Conservation (phyloP, 1,140 invertebrate genomes). For the Zelostemma sp. region DNA sequence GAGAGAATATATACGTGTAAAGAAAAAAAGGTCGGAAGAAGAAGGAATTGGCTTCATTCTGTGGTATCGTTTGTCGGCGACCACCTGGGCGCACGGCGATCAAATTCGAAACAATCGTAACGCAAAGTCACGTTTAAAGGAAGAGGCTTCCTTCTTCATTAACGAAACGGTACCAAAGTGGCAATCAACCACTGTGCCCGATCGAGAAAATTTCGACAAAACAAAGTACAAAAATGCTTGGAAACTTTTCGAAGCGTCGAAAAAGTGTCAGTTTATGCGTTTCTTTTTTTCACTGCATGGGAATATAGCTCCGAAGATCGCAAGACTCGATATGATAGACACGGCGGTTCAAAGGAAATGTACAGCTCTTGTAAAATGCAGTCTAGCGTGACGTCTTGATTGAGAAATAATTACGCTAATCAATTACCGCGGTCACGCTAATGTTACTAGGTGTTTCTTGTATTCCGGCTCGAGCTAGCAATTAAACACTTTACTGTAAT, state of each 20-base stretch:
- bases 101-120: slow-evolving; percentile 41
- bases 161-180: slow-evolving; percentile 15
- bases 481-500: slow-evolving; percentile 13
- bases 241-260: too few relatives aligned
- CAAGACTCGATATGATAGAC: too few relatives aligned
- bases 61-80: slow-evolving; percentile 33
- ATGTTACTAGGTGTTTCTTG: slow-evolving; percentile 18
- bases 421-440: slow-evolving; percentile 7
- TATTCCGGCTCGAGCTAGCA: slow-evolving; percentile 8
- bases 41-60: slow-evolving; percentile 17
- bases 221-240: too few relatives aligned
- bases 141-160: slow-evolving; percentile 19
- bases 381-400: slow-evolving; percentile 9
- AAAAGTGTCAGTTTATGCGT: too few relatives aligned
- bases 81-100: slow-evolving; percentile 39
- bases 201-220: slow-evolving; percentile 7
- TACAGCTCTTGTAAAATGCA: too few relatives aligned
- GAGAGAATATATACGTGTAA: slow-evolving; percentile 8
- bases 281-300: too few relatives aligned
- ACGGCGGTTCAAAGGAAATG: too few relatives aligned
- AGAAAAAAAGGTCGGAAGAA: neutral
- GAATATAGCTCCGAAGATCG: too few relatives aligned
- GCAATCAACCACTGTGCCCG: slow-evolving; percentile 1
- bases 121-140: slow-evolving; percentile 45
- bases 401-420: slow-evolving; percentile 15